These are phyloP conservation scores for Sebastes umbrosus DNA, from an alignment of 2,797 vertebrate species.

Conservation along the genomic window DNA sequence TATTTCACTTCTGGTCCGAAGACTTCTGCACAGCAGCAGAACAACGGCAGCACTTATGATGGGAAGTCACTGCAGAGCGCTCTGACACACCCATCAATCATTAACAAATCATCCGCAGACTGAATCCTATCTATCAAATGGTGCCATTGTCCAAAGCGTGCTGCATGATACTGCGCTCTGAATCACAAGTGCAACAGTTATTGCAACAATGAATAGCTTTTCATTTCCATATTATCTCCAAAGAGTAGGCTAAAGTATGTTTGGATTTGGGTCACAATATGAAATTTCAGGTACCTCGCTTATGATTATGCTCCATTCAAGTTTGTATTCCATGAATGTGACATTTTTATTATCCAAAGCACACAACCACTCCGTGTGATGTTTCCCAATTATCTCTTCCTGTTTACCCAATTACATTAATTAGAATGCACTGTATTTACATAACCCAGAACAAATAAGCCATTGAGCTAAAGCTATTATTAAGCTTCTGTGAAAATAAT, in stretches of 20 bases:
- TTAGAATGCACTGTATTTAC: constrained; percentile 72
- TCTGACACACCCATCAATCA: constrained; percentile 60
- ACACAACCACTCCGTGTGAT: constrained; percentile 23
- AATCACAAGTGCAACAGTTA: constrained; percentile 30
- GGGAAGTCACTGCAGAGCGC: constrained; percentile 27
- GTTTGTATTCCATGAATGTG: constrained; percentile 28
- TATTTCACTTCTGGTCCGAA: background rate
- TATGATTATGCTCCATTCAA: constrained; percentile 15
- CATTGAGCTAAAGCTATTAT: constrained; percentile 66
- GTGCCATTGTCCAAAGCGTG: constrained; percentile 28
- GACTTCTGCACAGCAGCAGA: background rate
- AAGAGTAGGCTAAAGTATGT: background rate
- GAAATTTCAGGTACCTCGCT: background rate
- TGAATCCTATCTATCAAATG: constrained; percentile 46
- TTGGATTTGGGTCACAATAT: background rate
- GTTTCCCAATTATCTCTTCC: constrained; percentile 61
- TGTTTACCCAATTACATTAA: constrained; percentile 73
- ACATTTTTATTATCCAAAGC: constrained; percentile 51
- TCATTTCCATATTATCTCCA: constrained; percentile 15
- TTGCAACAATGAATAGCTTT: constrained; percentile 18
- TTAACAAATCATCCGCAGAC: constrained; percentile 46
- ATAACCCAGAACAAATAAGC: constrained; percentile 70
- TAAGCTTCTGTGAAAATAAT: constrained; percentile 68
- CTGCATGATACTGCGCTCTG: constrained; percentile 34
- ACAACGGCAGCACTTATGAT: constrained; percentile 17